phyloP scores from a whole-genome alignment of 1,140 invertebrate genomes.

The Glossosoma conforme region DNA sequence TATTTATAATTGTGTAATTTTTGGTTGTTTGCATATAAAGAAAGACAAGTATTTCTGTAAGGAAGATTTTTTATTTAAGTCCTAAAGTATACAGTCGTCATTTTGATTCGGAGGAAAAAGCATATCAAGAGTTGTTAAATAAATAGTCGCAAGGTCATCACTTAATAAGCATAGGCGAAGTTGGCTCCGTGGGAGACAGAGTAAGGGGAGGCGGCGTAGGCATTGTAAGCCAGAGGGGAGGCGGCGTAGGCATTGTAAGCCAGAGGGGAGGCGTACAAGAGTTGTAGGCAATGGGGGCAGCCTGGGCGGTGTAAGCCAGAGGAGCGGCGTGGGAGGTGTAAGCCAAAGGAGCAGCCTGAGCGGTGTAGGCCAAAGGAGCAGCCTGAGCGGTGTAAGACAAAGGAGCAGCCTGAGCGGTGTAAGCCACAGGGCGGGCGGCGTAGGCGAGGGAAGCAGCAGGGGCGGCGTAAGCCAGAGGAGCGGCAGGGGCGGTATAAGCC shows the following conservation, averaged over 20 bases:
- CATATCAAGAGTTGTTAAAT: too few relatives aligned
- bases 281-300: constrained; percentile 26
- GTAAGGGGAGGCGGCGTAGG: constrained; percentile 3
- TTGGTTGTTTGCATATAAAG: too few relatives aligned
- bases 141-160: too few relatives aligned
- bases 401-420: neutral
- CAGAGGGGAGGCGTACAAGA: constrained; percentile 28
- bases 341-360: constrained; percentile 29
- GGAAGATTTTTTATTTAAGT: too few relatives aligned
- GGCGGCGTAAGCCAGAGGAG: constrained; percentile 19
- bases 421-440: constrained; percentile 37
- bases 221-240: constrained; percentile 24
- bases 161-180: constrained; percentile 24
- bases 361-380: constrained; percentile 30
- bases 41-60: too few relatives aligned
- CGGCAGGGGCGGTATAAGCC: constrained; percentile 8
- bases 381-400: constrained; percentile 21
- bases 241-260: constrained; percentile 34
- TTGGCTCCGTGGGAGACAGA: constrained; percentile 1
- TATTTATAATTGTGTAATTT: too few relatives aligned
- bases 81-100: too few relatives aligned
- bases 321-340: constrained; percentile 8
- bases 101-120: too few relatives aligned
- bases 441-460: constrained; percentile 35
- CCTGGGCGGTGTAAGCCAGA: constrained; percentile 19